Evolutionary conservation across 2,797 vertebrate species (phyloP), one percentile per base, ranked within the genome.

Genomic region (Xenentodon cancila): DNA sequence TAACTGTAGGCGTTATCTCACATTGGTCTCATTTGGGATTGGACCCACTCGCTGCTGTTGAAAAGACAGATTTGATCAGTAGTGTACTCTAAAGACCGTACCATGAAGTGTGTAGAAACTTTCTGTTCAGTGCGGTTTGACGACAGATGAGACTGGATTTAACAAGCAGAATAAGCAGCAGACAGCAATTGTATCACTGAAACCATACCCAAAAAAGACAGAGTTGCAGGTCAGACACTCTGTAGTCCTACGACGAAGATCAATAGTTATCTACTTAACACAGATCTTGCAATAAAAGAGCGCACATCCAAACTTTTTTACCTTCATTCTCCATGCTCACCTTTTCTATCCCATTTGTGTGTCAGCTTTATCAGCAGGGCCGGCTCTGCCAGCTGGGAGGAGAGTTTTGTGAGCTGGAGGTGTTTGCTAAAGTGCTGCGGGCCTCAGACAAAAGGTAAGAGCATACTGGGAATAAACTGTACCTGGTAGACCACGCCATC

Each of bases 371-470:
- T 90, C 98, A 99, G 83, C 98, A 99, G 93, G 98, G 98, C 68
- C 94, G 98, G 17, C 93, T 99, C 63, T 99, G 98, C 91, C 98
- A 99, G 89, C 94, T 99, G 81, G 98, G 98, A 70, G 98, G 97
- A 82, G 98, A 99, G 92, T 99, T 99, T 85, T 99, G 98, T 90
- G 98, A 99, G 87, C 93, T 99, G 91, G 98, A 99, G 92, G 97
- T 99, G 87, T 99, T 99, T 91, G 97, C 97, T 60, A 99, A 99
- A 94, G 97, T 99, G 60, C 93, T 99, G 73, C 92, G 97, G 81
- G 98, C 98, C 75, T 95, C 98, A 89, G 98, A 99, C 91, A 99
- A 99, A 96, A 96, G 97, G 97, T 98, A 89, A 84, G 73, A 16
- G 47, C 40, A 45, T 6, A 16, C 42, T 40, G 16, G 17, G 16